Conservation (phyloP, 2,888 invertebrate species). For the Iselma pallidipennis region DNA sequence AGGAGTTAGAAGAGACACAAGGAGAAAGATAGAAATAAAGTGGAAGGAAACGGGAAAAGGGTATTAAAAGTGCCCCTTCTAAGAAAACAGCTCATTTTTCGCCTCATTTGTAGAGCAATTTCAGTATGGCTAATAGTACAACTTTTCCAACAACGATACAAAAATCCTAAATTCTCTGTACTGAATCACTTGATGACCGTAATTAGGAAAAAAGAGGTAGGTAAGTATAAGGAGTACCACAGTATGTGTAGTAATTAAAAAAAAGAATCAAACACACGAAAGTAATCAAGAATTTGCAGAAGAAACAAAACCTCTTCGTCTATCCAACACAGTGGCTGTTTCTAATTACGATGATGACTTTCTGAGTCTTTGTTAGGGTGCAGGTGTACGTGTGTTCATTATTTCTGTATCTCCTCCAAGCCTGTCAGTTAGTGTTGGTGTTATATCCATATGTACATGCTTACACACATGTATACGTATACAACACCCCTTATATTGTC, state of each 20-base stretch:
- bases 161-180: background rate
- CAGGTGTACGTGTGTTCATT: constrained; percentile 55
- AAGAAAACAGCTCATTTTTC: constrained; percentile 54
- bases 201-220: background rate
- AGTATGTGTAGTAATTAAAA: constrained; percentile 6
- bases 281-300: background rate
- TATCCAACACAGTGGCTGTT: constrained; percentile 17
- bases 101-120: constrained; percentile 56
- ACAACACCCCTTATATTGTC: background rate
- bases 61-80: constrained; percentile 51
- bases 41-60: constrained; percentile 23
- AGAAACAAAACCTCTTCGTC: background rate
- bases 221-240: background rate
- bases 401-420: constrained; percentile 29
- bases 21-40: background rate
- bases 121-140: constrained; percentile 44
- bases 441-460: background rate
- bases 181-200: background rate
- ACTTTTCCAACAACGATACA: background rate
- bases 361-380: constrained; percentile 32
- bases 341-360: constrained; percentile 35
- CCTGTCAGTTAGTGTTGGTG: constrained; percentile 13
- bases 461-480: background rate
- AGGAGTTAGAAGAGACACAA: background rate
- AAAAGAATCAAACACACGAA: background rate